Evolutionary conservation across 2,113 vertebrate species (phyloP).

Genomic region (Thermophis baileyi): DNA sequence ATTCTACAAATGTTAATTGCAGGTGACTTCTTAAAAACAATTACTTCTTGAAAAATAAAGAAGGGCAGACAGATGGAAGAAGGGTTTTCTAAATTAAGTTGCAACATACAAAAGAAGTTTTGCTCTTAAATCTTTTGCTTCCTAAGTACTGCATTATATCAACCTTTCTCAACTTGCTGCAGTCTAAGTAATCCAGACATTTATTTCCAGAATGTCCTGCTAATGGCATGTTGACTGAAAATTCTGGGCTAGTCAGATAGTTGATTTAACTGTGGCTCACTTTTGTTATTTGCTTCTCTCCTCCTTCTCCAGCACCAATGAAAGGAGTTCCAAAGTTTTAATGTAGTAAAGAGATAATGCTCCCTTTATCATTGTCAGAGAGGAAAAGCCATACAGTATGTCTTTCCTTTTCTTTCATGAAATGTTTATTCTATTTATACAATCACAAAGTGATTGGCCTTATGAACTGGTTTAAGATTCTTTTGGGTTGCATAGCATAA

Average conservation of each 20-base stretch:
- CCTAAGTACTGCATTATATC: background rate
- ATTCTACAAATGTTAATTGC: constrained; percentile 19
- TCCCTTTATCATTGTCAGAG: background rate
- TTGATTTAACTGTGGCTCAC: background rate
- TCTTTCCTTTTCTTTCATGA: background rate
- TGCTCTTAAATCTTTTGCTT: background rate
- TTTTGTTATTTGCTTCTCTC: background rate
- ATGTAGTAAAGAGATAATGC: background rate
- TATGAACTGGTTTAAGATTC: background rate
- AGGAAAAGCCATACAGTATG: background rate
- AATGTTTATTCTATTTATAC: background rate
- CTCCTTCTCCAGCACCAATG: background rate
- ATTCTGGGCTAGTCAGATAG: background rate
- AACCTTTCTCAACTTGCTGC: background rate
- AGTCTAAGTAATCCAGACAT: background rate
- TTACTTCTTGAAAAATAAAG: background rate
- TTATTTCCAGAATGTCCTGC: background rate
- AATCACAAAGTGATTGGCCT: background rate
- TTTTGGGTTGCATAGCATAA: background rate
- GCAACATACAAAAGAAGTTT: background rate
- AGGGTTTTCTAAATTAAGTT: background rate
- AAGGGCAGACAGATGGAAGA: background rate
- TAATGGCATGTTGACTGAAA: background rate
- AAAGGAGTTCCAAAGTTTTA: background rate
- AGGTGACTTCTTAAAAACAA: background rate